Base-by-base conservation (phyloP, 2,888 invertebrate species). In the Acronicta psi region DNA sequence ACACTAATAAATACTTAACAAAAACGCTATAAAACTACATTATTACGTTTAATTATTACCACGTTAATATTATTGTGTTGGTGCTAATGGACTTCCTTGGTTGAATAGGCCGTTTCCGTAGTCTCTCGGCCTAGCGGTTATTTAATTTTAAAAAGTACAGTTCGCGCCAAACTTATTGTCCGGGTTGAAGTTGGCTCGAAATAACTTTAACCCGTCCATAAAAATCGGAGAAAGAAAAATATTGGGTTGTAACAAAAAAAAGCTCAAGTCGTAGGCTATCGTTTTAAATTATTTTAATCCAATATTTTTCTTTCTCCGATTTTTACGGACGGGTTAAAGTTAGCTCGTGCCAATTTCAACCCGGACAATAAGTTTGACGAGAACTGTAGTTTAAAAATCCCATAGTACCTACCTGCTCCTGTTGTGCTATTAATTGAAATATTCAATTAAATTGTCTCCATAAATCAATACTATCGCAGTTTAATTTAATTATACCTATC, bases 361-460 rank as follows among this genome's bases (percentile, higher is more conserved):
- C n/a, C n/a, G n/a, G n/a, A n/a, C n/a, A n/a, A n/a, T n/a, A n/a
- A n/a, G n/a, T n/a, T n/a, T n/a, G n/a, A n/a, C n/a, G n/a, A n/a
- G n/a, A n/a, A n/a, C n/a, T n/a, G n/a, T n/a, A 43, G 40, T 44
- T 62, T 14, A 20, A 56, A 69, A 68, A 67, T 20, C 7, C 37
- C 40, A 29, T 14, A 11, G 11, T 11, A 50, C 25, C 11, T 11
- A 5, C n/a, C n/a, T n/a, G n/a, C 36, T 34, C 6, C 36, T 38
- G 25, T 37, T 34, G 9, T 52, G 53, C 34, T 44, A 43, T 10
- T 41, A 58, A 40, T 63, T 41, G 49, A 34, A n/a, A n/a, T 34
- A 34, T 34, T 34, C 34, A 46, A 69, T 69, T 75, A 74, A 66
- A 69, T 14, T 75, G 69, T 74, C 66, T 43, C 36, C 62, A 72